Evolutionary conservation across 2,113 vertebrate species (phyloP).

Genomic region (Burhinus oedicnemus): DNA sequence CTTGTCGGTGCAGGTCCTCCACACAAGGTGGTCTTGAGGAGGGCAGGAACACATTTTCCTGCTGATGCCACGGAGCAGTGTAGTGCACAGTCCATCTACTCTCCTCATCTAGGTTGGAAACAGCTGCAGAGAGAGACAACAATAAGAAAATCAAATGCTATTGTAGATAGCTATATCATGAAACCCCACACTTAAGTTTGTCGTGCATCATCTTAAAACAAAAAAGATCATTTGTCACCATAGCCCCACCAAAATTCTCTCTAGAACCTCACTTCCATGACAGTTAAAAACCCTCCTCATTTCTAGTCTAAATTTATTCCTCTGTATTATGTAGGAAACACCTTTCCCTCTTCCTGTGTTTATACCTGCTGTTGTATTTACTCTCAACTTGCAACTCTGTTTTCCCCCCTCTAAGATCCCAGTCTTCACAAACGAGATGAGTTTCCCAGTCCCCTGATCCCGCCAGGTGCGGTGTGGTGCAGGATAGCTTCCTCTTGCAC

Average conservation of each 20-base stretch:
- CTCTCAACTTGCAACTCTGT: not conserved
- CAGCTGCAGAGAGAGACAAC: constrained; percentile 78
- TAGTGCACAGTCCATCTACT: constrained; percentile 97
- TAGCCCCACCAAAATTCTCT: fast-evolving
- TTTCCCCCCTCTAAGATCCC: fast-evolving
- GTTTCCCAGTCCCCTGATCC: not conserved
- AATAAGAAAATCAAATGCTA: not conserved
- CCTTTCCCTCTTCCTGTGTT: not conserved
- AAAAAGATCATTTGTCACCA: not conserved
- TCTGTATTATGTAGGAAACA: not conserved
- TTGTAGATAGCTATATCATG: fast-evolving
- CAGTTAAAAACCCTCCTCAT: not conserved
- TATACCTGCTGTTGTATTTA: not conserved
- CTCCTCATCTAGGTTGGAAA: constrained; percentile 97
- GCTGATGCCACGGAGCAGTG: constrained; percentile 94
- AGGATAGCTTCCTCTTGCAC: not conserved
- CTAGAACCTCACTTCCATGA: not conserved
- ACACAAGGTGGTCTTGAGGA: constrained; percentile 89
- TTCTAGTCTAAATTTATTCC: not conserved
- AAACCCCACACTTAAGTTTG: fast-evolving
- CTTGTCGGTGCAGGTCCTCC: constrained; percentile 94
- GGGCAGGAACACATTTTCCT: constrained; percentile 96
- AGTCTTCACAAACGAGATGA: not conserved
- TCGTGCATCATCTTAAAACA: not conserved
- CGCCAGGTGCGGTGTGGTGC: fast-evolving